Evolutionary conservation across 2,888 invertebrate genomes (phyloP), one percentile per base, ranked within the genome.

Genomic region (Bombylius discolor): DNA sequence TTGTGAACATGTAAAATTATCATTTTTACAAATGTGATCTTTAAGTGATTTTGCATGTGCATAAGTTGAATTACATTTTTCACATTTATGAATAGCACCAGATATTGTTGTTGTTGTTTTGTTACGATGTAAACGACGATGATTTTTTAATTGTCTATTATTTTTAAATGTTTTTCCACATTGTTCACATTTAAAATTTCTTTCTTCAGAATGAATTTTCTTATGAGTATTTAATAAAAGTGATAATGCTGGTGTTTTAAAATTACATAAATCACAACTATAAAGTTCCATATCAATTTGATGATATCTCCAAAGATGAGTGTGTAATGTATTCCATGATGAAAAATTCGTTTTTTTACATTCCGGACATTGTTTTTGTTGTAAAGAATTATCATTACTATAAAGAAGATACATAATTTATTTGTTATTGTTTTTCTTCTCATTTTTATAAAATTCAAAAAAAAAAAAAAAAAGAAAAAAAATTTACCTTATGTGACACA

Each of bases 81-180:
- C 63, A 66, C 84, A 85, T 34, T 68, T 68, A 57, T 69, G 65
- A 49, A 72, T 56, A 48, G 8, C 56, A 49, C 6, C 44, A 33
- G 64, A 50, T 66, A 42, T 45, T 32, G 49, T 44, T 62, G 53
- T 44, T 0, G 49, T 36, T 11, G 62, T 60, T 45, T 68, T 68
- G 1, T 69, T 67, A 45, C 80, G 80, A 69, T 85, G 85, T 32
- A 78, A 77, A 9, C 80, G 70, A 58, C 82, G 81, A 71, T 92
- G 92, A 66, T 89, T 89, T 47, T 85, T 79, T 54, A 90, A 73
- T 67, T 91, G 90, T 68, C 85, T 86, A 8, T 79, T 77, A 64
- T 86, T 90, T 70, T 90, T 90, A 70, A 91, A 92, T 0, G 77
- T 78, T 69, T 89, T 88, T 33, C 81, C 80, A 68, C 92, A 92